Evolutionary conservation across 1,140 invertebrate genomes (phyloP), one percentile per base, ranked within the genome.

Genomic region (Zaprionus taronus): DNA sequence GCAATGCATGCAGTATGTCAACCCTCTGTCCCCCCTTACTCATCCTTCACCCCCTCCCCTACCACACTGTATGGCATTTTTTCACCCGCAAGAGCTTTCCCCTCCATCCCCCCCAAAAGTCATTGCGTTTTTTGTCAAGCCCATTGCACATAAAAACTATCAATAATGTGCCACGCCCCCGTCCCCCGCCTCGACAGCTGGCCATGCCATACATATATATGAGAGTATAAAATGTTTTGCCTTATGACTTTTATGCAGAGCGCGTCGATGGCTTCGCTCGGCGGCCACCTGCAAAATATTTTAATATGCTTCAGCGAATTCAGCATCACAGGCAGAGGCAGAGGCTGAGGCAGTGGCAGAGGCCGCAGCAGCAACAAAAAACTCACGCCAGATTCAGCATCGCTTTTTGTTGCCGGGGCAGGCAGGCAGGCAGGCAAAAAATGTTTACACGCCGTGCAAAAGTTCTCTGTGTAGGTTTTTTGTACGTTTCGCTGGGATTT

Each of bases 1-100:
- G 84, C 84, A 89, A 81, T 84, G 84, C 84, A 90, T 84, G 84
- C 84, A 89, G 84, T 89, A 87, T 81, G 84, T 90, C 81, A 89
- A 79, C 58, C 77, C 80, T 68, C 61, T 22, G 51, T 51, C 26
- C 38, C 24, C 47, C 24, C 12, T 31, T 1, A 44, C 41, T 44
- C 41, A n/a, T n/a, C 41, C 66, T 22, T 9, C 38, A 38, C 22
- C 38, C 34, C 22, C 9, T 31, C 41, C 17, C 15, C 2, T n/a
- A 24, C 63, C 73, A 58, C n/a, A n/a, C n/a, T n/a, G 14, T 41
- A 47, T 72, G 66, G 67, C 69, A 78, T 72, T 66, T 58, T 58
- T 70, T 67, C 44, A 53, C 22, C 61, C 53, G 24, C 53, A 38
- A 22, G 20, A 26, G 26, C 28, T 6, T 11, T 7, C 26, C 41